These are phyloP conservation scores for Zygaena filipendulae DNA, from an alignment of 2,888 invertebrate genomes.

Conservation along the genomic window DNA sequence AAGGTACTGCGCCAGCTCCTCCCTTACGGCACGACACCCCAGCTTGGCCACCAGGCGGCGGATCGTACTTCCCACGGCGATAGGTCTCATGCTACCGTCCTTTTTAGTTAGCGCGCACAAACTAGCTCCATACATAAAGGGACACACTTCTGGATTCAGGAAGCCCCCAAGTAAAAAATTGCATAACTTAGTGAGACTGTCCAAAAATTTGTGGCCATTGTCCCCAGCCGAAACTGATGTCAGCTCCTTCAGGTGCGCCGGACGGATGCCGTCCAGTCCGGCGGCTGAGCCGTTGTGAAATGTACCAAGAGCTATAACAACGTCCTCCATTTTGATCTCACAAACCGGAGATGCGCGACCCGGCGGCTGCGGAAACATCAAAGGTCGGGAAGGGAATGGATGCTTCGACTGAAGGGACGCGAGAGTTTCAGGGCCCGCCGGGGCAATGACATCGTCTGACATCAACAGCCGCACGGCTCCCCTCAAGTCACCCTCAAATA, in stretches of 20 bases:
- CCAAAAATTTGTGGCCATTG: conserved; percentile 1
- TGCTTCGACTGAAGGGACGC: neutral
- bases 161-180: no score
- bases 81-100: conserved; percentile 1
- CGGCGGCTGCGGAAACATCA: neutral
- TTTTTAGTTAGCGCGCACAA: conserved; percentile 2
- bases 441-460: neutral
- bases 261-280: conserved; percentile 1
- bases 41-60: conserved; percentile 1
- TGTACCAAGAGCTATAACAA: neutral
- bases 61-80: neutral
- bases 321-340: neutral
- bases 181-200: no score
- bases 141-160: no score
- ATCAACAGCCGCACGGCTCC: conserved; percentile 1
- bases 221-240: conserved; percentile 1
- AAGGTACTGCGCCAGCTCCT: neutral
- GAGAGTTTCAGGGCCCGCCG: no score
- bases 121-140: no score
- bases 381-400: neutral
- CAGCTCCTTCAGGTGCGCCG: conserved; percentile 3
- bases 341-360: neutral
- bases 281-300: neutral
- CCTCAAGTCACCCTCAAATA: conserved; percentile 2
- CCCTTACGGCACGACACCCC: neutral